phyloP scores from a whole-genome alignment of 2,888 invertebrate genomes.

The Thalpophila matura region DNA sequence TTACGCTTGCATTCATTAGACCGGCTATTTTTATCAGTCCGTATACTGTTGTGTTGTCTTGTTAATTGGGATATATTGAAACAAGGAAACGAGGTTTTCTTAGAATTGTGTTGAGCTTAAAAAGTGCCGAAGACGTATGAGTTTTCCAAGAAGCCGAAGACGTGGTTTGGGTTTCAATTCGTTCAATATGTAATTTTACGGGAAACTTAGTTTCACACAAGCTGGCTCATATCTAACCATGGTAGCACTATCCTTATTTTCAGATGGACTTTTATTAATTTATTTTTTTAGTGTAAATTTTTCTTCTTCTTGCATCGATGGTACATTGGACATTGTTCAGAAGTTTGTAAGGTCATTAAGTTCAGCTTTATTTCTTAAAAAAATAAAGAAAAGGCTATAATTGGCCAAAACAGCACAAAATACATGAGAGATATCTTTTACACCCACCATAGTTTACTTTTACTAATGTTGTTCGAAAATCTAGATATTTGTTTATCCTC shows the following conservation, averaged over 20 bases:
- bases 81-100: slow-evolving; percentile 40
- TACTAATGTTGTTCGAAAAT: slow-evolving; percentile 30
- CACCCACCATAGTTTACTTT: slow-evolving; percentile 11
- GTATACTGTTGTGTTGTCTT: slow-evolving; percentile 13
- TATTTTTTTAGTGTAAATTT: too few species aligned
- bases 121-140: slow-evolving; percentile 38
- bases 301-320: too few species aligned
- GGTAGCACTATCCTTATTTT: neutral
- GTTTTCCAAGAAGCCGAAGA: slow-evolving; percentile 35
- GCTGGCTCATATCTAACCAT: neutral
- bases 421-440: slow-evolving; percentile 17
- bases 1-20: slow-evolving; percentile 37
- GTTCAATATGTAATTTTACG: slow-evolving; percentile 25
- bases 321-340: too few species aligned
- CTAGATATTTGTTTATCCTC: slow-evolving; percentile 36
- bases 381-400: too few species aligned
- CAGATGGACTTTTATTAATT: too few species aligned
- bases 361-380: too few species aligned
- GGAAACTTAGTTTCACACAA: slow-evolving; percentile 3
- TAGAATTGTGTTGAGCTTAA: slow-evolving; percentile 34
- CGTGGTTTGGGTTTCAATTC: slow-evolving; percentile 34
- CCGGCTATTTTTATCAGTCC: slow-evolving; percentile 39
- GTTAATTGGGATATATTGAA: slow-evolving; percentile 48
- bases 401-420: too few species aligned
- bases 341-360: too few species aligned